Evolutionary conservation across 1,140 invertebrate genomes (phyloP), one percentile per base, ranked within the genome.

Genomic region (Drosophila lacertosa): DNA sequence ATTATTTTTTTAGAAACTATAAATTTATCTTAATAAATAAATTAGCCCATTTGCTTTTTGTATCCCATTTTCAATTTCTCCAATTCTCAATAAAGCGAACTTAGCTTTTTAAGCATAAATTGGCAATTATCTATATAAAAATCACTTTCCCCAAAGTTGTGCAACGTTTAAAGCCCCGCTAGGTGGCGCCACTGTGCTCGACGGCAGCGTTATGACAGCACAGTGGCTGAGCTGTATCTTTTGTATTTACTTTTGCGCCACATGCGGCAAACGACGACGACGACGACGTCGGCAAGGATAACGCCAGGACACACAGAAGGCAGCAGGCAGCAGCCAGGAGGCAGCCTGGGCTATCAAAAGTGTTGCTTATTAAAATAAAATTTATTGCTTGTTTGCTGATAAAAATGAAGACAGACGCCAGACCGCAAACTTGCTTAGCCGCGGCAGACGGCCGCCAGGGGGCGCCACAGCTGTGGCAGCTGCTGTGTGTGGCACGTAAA

Each of bases 291-390:
- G 16, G 10, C 7, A n/a, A 29, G 5, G 37, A 39, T n/a, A 26
- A 11, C 13, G 9, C 0, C 0, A 13, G 9, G 6, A 0, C 6
- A 10, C 1, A 29, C 5, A n/a, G 39, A 20, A n/a, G 29, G 15
- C 10, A 6, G 40, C 24, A 13, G 9, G 45, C n/a, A 9, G 13
- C 4, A n/a, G 54, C 53, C 33, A 32, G 26, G 24, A 7, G 13
- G 45, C 42, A 7, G 15, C 32, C 50, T 76, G 55, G 76, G 77
- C 73, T 86, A 86, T 86, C 81, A 84, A 81, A 84, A 84, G 76
- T 84, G 81, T 86, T 86, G 81, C 73, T 80, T 86, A 84, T 84
- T 86, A 86, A 84, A 84, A 84, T 84, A 70, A 86, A 84, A 84
- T 84, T 86, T 84, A 86, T 86, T 86, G 77, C 81, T 84, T 84